Conservation (phyloP, 2,113 vertebrate species). For the Nymphicus hollandicus region DNA sequence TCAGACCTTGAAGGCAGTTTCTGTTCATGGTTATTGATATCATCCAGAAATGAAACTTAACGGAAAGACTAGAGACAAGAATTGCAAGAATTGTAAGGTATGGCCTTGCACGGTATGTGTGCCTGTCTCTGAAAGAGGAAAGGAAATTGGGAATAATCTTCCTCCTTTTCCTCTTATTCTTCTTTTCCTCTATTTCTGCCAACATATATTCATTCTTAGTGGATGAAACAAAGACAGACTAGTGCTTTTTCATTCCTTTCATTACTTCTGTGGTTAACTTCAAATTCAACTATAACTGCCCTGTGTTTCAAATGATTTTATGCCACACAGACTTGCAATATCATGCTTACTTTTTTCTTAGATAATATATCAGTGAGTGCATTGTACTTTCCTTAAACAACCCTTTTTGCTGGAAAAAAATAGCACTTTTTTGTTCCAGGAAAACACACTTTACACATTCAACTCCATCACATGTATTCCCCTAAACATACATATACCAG, state of each 20-base stretch:
- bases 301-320: neutral
- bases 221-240: neutral
- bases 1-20: neutral
- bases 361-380: neutral
- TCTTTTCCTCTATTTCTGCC: neutral
- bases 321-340: neutral
- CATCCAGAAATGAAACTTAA: neutral
- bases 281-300: neutral
- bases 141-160: neutral
- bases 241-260: neutral
- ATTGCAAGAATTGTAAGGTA: neutral
- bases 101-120: rapidly evolving
- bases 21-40: neutral
- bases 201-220: neutral
- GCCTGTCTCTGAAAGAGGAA: neutral
- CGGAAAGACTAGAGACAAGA: neutral
- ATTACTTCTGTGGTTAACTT: neutral
- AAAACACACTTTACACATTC: neutral
- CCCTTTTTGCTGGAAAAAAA: neutral
- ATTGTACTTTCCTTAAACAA: neutral
- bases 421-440: neutral
- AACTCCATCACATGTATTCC: neutral
- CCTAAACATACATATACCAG: neutral
- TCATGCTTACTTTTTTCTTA: neutral
- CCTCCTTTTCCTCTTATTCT: neutral